Conservation (phyloP, 2,797 vertebrate genomes). For the Pseudotriccus pelzelni region DNA sequence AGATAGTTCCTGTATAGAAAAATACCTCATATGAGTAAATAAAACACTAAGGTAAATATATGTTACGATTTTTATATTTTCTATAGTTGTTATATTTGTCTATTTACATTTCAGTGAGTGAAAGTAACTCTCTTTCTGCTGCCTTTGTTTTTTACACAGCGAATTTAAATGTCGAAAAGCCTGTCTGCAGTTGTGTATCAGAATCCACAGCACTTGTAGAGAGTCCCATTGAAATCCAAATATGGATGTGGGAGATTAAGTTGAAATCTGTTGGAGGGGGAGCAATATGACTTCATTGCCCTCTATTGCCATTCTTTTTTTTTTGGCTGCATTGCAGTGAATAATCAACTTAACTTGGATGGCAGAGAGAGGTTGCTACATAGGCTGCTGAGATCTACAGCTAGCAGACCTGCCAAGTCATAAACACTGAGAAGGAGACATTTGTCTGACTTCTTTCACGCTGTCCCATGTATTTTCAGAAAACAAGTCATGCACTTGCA, state of each 20-base stretch:
- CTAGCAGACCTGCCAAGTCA: slow-evolving; percentile 57
- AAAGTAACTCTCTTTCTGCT: not conserved
- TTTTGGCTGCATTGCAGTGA: slow-evolving; percentile 51
- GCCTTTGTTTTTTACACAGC: not conserved
- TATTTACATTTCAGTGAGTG: not conserved
- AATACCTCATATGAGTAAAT: not conserved
- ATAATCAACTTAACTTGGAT: slow-evolving; percentile 62
- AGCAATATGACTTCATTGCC: slow-evolving; percentile 51
- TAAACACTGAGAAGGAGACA: slow-evolving; percentile 57
- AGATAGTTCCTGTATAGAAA: not conserved
- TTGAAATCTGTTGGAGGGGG: not conserved
- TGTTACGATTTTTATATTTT: not conserved
- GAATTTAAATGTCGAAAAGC: not conserved
- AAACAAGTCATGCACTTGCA: slow-evolving; percentile 60
- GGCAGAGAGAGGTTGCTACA: slow-evolving; percentile 36
- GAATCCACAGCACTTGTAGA: slow-evolving; percentile 10
- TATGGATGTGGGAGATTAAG: slow-evolving; percentile 15
- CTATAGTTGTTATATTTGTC: not conserved
- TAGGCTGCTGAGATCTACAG: slow-evolving; percentile 46
- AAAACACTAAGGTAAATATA: not conserved
- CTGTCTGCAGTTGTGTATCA: not conserved
- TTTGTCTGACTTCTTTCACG: slow-evolving; percentile 64
- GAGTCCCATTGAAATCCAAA: slow-evolving; percentile 28
- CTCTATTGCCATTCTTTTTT: slow-evolving; percentile 33
- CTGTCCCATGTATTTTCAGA: slow-evolving; percentile 69